A percentile compares a stretch with the other conserved stretches of the same genome.
phyloP scores from a whole-genome alignment of 2,113 vertebrate genomes.

The Oxyruncus cristatus region DNA sequence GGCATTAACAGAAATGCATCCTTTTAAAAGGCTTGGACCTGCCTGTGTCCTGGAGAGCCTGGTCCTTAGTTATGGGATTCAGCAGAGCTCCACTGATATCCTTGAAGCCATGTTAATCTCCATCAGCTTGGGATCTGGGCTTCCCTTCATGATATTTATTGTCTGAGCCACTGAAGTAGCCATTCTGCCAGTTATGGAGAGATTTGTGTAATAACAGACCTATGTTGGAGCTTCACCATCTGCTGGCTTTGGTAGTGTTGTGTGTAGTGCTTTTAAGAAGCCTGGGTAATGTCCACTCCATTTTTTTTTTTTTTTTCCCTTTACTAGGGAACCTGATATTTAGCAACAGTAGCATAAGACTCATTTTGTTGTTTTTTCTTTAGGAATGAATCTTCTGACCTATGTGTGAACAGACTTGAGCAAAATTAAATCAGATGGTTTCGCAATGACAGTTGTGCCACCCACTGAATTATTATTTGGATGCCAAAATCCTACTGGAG shows the following conservation, averaged over 20 bases:
- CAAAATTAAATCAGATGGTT: constrained; percentile 71
- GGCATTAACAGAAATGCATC: neutral
- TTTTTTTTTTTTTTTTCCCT: neutral
- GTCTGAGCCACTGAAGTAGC: neutral
- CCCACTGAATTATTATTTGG: constrained; percentile 69
- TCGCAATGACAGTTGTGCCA: constrained; percentile 64
- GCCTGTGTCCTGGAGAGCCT: neutral
- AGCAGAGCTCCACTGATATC: neutral
- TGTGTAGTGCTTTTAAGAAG: neutral
- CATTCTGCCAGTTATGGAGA: neutral
- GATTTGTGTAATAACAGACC: neutral
- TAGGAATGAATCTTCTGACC: constrained; percentile 68
- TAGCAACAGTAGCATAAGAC: constrained; percentile 61
- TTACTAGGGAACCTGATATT: constrained; percentile 38
- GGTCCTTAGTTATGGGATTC: neutral
- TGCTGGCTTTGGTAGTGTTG: neutral
- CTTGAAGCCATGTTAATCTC: neutral
- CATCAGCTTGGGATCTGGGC: neutral
- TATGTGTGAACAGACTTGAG: constrained; percentile 65
- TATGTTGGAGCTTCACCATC: constrained; percentile 1
- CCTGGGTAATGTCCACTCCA: constrained; percentile 30
- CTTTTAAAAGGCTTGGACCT: neutral
- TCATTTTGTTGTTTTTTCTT: constrained; percentile 69
- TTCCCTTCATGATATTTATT: neutral
- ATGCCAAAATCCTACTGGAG: constrained; percentile 68